phyloP scores from a whole-genome alignment of 2,113 vertebrate species.

The Mus musculus region GRCm39 chr11:44216501-44217000 shows the following conservation, averaged over 20 bases:
- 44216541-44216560: neutral
- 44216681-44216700: neutral
- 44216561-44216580: neutral
- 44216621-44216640: slow-evolving; percentile 36
- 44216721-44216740: slow-evolving; percentile 10
- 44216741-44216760: neutral
- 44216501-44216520: neutral
- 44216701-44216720: neutral
- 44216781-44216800: neutral
- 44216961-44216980: neutral
- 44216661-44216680: neutral
- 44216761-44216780: neutral
- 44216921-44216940: neutral
- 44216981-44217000: neutral
- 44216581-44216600: neutral
- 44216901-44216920: neutral
- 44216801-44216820: neutral
- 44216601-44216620: neutral
- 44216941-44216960: neutral
- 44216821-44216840: neutral
- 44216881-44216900: neutral
- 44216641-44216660: slow-evolving; percentile 20
- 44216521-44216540: neutral
- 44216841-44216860: neutral
- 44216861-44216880: neutral